Evolutionary conservation across 2,888 invertebrate species (phyloP).

Genomic region (Sinhomidia bicolor): DNA sequence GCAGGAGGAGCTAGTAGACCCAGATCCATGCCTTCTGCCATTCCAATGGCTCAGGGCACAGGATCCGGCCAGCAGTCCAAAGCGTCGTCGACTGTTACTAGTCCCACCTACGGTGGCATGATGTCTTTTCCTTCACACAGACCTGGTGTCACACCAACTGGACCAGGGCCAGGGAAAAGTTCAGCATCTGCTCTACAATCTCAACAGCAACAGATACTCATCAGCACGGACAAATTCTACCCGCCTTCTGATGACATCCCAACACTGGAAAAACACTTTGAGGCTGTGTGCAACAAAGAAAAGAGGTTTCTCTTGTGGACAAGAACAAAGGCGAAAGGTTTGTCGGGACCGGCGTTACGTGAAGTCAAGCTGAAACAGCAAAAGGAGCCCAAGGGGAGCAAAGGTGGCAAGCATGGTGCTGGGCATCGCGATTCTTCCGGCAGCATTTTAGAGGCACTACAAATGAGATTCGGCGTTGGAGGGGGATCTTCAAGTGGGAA

Average conservation of each 20-base stretch:
- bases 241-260: constrained; percentile 86
- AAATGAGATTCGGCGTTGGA: constrained; percentile 49
- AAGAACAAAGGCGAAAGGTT: constrained; percentile 75
- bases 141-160: constrained; percentile 71
- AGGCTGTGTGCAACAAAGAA: constrained; percentile 90
- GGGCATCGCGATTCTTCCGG: constrained; percentile 63
- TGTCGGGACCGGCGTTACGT: constrained; percentile 76
- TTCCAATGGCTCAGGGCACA: constrained; percentile 50
- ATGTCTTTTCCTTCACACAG: constrained; percentile 70
- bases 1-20: constrained; percentile 46
- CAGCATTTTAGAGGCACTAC: constrained; percentile 63
- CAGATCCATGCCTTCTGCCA: constrained; percentile 54
- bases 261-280: constrained; percentile 91
- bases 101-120: constrained; percentile 65
- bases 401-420: not conserved
- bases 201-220: constrained; percentile 27
- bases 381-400: constrained; percentile 15
- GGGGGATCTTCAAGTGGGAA: constrained; percentile 5
- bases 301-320: constrained; percentile 91
- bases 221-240: constrained; percentile 53
- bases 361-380: constrained; percentile 71
- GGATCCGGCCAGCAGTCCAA: constrained; percentile 70
- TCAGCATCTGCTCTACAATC: not conserved
- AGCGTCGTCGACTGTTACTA: constrained; percentile 65
- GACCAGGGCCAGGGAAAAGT: constrained; percentile 68